These are phyloP conservation scores for Cyprinodon variegatus DNA, from an alignment of 2,113 vertebrate genomes.

Conservation along the genomic window DNA sequence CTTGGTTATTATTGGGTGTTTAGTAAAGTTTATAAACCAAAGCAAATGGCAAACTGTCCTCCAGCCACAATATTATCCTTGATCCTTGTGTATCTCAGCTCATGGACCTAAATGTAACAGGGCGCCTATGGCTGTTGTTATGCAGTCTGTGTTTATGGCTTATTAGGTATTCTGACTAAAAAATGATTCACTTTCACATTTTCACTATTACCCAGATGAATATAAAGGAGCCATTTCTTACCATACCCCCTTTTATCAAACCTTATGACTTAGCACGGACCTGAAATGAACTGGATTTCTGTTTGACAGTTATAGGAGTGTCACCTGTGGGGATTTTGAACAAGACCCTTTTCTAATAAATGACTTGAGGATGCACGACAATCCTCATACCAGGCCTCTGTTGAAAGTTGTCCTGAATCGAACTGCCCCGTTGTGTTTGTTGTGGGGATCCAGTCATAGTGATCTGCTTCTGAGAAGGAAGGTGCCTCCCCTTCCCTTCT, in stretches of 20 bases:
- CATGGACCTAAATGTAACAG: background rate
- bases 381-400: slow-evolving; percentile 24
- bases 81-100: background rate
- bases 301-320: slow-evolving; percentile 62
- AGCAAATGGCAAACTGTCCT: background rate
- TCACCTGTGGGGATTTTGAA: slow-evolving; percentile 63
- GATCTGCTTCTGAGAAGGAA: slow-evolving; percentile 46
- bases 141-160: background rate
- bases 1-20: background rate
- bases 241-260: slow-evolving; percentile 22
- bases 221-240: slow-evolving; percentile 13
- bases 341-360: slow-evolving; percentile 52
- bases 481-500: slow-evolving; percentile 53
- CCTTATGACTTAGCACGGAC: slow-evolving; percentile 47
- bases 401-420: slow-evolving; percentile 24
- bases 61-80: background rate
- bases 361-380: slow-evolving; percentile 49
- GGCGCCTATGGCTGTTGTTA: background rate
- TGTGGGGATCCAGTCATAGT: slow-evolving; percentile 52
- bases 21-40: background rate
- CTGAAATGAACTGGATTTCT: slow-evolving; percentile 47
- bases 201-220: background rate
- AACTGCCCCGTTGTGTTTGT: slow-evolving; percentile 13
- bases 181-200: background rate
- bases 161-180: background rate